Percentiles rank a stretch among this genome's conserved stretches.
Conservation (phyloP, 2,113 vertebrate species). For the Chiloscyllium plagiosum region DNA sequence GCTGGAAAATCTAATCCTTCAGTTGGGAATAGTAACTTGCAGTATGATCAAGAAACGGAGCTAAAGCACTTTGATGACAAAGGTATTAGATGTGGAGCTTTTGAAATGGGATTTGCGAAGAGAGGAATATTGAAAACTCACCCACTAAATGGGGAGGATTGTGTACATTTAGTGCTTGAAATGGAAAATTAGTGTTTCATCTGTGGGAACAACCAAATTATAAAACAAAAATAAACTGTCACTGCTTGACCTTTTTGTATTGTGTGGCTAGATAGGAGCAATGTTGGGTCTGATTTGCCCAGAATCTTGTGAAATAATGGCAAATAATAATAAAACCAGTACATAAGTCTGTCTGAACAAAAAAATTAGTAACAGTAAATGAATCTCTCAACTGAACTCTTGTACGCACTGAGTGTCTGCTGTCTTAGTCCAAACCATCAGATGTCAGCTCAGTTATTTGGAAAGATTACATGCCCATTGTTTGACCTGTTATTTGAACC, state of each 20-base stretch:
- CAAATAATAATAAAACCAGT: neutral
- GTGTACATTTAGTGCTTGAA: neutral
- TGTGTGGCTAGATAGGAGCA: neutral
- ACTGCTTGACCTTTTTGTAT: no score
- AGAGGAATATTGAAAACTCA: neutral
- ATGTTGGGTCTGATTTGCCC: neutral
- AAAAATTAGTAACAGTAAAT: no score
- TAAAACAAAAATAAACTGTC: neutral
- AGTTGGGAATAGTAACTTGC: neutral
- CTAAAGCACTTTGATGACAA: neutral
- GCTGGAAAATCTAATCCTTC: neutral
- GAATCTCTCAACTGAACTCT: neutral
- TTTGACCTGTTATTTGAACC: conserved; percentile 5
- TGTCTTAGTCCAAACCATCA: neutral
- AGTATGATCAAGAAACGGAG: neutral
- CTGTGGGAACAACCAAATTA: neutral
- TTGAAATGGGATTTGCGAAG: neutral
- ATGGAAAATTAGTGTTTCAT: neutral
- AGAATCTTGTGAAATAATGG: neutral
- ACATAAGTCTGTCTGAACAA: neutral
- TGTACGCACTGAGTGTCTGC: neutral
- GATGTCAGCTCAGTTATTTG: neutral
- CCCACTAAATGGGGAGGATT: neutral
- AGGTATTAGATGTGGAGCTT: neutral
- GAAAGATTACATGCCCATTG: neutral